Evolutionary conservation across 2,113 vertebrate species (phyloP).

Genomic region (Poecile atricapillus): DNA sequence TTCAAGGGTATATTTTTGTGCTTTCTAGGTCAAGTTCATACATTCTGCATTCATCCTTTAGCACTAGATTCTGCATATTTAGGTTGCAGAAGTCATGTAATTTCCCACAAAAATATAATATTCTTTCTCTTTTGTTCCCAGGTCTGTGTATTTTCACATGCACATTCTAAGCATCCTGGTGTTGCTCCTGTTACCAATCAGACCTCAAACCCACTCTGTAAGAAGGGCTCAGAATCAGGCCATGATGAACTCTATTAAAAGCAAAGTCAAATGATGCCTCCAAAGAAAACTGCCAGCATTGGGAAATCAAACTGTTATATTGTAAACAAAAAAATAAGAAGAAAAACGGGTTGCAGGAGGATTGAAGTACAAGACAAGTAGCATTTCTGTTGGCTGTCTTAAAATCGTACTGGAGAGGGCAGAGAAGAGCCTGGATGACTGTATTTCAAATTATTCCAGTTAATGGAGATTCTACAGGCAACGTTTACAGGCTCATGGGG

Average conservation of each 20-base stretch:
- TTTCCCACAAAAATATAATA: neutral
- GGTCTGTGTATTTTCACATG: conserved; percentile 92
- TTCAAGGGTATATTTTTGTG: neutral
- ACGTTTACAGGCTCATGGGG: conserved; percentile 41
- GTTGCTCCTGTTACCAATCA: conserved; percentile 74
- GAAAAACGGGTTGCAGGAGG: neutral
- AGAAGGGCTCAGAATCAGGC: conserved; percentile 23
- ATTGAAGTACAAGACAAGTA: neutral
- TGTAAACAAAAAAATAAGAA: neutral
- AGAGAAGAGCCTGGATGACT: conserved; percentile 32
- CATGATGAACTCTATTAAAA: conserved; percentile 50
- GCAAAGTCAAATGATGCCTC: conserved; percentile 63
- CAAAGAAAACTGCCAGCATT: neutral
- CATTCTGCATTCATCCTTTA: neutral
- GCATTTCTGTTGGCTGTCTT: neutral
- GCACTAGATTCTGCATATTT: neutral
- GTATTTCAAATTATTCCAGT: neutral
- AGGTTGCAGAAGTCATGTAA: neutral
- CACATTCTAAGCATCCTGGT: conserved; percentile 88
- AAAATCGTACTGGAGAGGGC: conserved; percentile 31
- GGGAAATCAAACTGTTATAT: neutral
- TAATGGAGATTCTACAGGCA: conserved; percentile 21
- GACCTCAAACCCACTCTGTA: conserved; percentile 21
- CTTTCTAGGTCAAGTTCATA: neutral
- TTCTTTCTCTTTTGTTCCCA: conserved; percentile 61